Conservation (phyloP, 2,888 invertebrate genomes). For the Gnatocerus cornutus region DNA sequence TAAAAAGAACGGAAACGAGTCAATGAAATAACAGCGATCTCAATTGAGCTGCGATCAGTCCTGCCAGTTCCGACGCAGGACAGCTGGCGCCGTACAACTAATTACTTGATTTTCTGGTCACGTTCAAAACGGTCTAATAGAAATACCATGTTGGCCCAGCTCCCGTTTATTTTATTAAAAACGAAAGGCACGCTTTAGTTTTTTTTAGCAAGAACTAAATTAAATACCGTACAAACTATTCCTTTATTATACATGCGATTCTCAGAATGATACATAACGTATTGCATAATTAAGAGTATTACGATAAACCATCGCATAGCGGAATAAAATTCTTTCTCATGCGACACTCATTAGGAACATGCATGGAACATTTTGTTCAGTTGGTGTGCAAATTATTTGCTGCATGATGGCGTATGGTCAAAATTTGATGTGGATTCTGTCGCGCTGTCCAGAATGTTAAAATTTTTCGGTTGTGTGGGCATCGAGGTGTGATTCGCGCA, state of each 20-base stretch:
- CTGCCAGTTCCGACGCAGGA: constrained; percentile 58
- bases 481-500: constrained; percentile 36
- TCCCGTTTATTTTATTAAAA: constrained; percentile 65
- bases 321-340: too few relatives aligned
- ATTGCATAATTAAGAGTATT: constrained; percentile 45
- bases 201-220: constrained; percentile 43
- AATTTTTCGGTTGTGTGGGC: constrained; percentile 11
- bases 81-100: constrained; percentile 67
- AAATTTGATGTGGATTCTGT: neutral
- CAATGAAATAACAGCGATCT: constrained; percentile 56
- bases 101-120: constrained; percentile 69
- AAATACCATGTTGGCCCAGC: constrained; percentile 64
- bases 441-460: neutral
- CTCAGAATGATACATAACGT: constrained; percentile 36
- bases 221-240: constrained; percentile 41
- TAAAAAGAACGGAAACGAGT: constrained; percentile 52
- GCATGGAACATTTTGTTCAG: too few relatives aligned
- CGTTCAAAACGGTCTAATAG: constrained; percentile 66
- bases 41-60: constrained; percentile 57
- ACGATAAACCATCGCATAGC: neutral
- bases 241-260: constrained; percentile 29
- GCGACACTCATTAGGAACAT: too few relatives aligned
- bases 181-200: constrained; percentile 55
- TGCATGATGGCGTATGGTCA: neutral
- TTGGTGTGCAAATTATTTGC: too few relatives aligned